Conservation (phyloP, 53 echinoderm and acorn worm species). For the Pentamera pediparva region DNA sequence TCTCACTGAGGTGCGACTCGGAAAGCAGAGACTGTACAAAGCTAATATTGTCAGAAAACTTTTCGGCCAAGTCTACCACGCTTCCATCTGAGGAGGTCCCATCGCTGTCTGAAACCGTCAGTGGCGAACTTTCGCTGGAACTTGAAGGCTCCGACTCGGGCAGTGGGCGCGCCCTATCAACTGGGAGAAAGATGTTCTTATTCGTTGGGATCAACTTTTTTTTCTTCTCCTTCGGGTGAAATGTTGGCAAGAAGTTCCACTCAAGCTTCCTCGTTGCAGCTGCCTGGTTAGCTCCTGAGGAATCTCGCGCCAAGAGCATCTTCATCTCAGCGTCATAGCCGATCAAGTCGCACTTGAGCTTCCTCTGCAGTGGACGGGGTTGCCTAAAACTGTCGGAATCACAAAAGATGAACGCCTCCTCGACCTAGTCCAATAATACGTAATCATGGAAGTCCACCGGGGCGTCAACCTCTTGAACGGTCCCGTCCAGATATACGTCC, state of each 20-base stretch:
- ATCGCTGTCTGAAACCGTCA: background rate
- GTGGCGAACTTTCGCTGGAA: slow-evolving; percentile 11
- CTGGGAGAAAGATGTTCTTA: background rate
- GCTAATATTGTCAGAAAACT: slow-evolving; percentile 3
- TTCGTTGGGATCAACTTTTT: slow-evolving; percentile 3
- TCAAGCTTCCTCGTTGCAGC: background rate
- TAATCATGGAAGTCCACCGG: background rate
- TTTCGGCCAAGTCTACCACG: slow-evolving; percentile 1
- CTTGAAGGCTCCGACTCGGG: slow-evolving; percentile 25
- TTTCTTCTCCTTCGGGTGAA: background rate
- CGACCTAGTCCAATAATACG: slow-evolving; percentile 5
- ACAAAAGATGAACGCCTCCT: background rate
- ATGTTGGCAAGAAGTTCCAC: slow-evolving; percentile 3
- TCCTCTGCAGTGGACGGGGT: background rate
- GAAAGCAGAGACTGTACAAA: slow-evolving; percentile 6
- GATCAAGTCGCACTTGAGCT: background rate
- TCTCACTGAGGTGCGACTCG: background rate
- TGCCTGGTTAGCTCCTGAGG: background rate
- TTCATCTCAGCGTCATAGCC: slow-evolving; percentile 3
- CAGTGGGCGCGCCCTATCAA: slow-evolving; percentile 4
- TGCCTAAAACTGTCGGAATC: background rate
- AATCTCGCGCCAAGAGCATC: background rate
- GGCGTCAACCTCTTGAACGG: slow-evolving; percentile 10
- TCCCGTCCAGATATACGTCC: slow-evolving; percentile 5
- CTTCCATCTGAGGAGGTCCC: background rate